Evolutionary conservation across 2,888 invertebrate genomes (phyloP), one percentile per base, ranked within the genome.

Genomic region (Caradrina clavipalpis): DNA sequence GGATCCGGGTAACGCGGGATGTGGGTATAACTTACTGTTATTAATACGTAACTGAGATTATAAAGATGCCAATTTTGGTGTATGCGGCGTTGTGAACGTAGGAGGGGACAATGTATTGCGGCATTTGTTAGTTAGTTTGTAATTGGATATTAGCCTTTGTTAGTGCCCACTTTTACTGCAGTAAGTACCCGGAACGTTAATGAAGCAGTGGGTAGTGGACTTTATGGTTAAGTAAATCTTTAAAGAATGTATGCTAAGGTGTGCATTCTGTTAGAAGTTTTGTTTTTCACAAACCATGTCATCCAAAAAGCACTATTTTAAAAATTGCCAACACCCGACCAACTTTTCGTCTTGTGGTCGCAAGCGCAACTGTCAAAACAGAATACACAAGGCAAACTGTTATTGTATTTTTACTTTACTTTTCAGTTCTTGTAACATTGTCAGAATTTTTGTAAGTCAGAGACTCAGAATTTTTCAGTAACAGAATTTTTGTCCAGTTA

Each of bases 31-130:
- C 75, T 85, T 86, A 86, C 78, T 72, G 81, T 83, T 85, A 85
- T 86, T 84, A 87, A 87, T 87, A 82, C 81, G 74, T 78, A 69
- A 77, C 86, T 70, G 73, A 72, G 81, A 76, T 81, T 81, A 84
- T 84, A 84, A 84, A 86, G 86, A 85, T 82, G 85, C 73, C 84
- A 86, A 82, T 86, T 85, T 85, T 77, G 77, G 73, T 72, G 60
- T 66, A 81, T 75, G 69, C 55, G 63, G 56, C 66, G 64, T 42
- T 63, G 73, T 71, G 61, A 70, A 59, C 72, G 26, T 17, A 17
- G 17, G 21, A 45, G 53, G 26, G 39, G 50, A 69, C 69, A 58
- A 49, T 69, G 19, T 73, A 65, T 55, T 61, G 56, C 47, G 47
- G 70, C 51, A 70, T 69, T 61, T 59, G 53, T 57, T 70, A 26